These are phyloP conservation scores for Macrotis lagotis DNA, from an alignment of 2,113 vertebrate genomes.

Conservation along the genomic window DNA sequence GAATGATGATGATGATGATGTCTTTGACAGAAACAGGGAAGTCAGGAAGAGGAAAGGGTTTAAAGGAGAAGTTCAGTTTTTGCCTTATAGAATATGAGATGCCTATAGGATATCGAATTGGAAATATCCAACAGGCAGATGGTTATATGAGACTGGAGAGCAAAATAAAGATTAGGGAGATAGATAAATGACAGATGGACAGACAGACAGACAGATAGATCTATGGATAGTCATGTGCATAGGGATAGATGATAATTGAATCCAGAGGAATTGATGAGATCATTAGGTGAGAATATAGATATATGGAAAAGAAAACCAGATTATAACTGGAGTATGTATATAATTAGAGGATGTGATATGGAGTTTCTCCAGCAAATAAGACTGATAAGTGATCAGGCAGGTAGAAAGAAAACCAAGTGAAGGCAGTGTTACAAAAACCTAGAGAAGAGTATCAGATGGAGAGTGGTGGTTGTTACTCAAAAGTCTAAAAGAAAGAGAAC, in stretches of 20 bases:
- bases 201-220: too few relatives aligned
- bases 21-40: background rate
- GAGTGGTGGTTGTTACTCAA: background rate
- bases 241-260: background rate
- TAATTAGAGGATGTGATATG: background rate
- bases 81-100: background rate
- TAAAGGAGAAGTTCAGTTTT: background rate
- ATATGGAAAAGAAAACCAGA: background rate
- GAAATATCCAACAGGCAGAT: background rate
- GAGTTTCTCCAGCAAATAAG: background rate
- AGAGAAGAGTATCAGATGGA: background rate
- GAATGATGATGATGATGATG: background rate
- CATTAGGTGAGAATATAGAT: background rate
- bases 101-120: background rate
- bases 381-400: background rate
- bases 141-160: background rate
- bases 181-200: too few relatives aligned
- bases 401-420: background rate
- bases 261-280: background rate
- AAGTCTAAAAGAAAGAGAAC: background rate
- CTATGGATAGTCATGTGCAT: background rate
- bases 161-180: background rate
- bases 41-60: background rate
- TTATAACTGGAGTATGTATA: background rate
- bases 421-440: background rate